Base-by-base conservation (phyloP, 2,797 vertebrate genomes). In the Triplophysa yarkandensis region DNA sequence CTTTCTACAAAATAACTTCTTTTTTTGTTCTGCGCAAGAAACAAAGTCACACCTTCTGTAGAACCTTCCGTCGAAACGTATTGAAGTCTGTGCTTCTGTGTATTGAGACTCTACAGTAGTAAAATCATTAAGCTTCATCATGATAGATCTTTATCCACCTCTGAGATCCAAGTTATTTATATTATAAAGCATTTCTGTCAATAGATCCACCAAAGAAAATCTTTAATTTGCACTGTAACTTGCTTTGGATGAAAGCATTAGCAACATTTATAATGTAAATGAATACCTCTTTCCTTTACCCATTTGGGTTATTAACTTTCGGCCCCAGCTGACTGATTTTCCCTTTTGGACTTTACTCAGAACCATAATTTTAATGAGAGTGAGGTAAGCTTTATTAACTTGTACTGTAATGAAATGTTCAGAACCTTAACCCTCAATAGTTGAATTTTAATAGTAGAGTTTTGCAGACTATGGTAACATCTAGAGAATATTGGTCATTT, bases 331-430 rank as follows among this genome's bases (percentile, higher is more conserved):
- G 58, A 81, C 76, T 52, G 17, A 67, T 72, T 76, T 77, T 78
- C 66, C 74, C 67, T 74, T 57, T 76, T 77, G 71, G 74, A 82
- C 62, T 79, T 64, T 54, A 72, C 60, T 65, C 6, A 63, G 65
- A 77, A 70, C 81, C 71, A 41, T 64, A 68, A 77, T 4, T 17
- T 73, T 50, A 61, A 46, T 80, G 82, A 82, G 76, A 76, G 70
- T 67, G 68, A 88, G 82, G 87, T 84, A 83, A 84, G 85, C 71
- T 85, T 83, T 85, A 87, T 84, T 85, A 86, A 88, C 81, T 71
- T 25, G 21, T 32, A 21, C 23, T 19, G 30, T 68, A 28, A 57
- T 64, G 30, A 74, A 32, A 67, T 17, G 69, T 28, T 50, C n/a
- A 30, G 4, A 41, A 46, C 54, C 21, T 46, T 34, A 73, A 57